These are phyloP conservation scores for Hydropotes inermis DNA, from an alignment of 2,113 vertebrate genomes.

Conservation along the genomic window DNA sequence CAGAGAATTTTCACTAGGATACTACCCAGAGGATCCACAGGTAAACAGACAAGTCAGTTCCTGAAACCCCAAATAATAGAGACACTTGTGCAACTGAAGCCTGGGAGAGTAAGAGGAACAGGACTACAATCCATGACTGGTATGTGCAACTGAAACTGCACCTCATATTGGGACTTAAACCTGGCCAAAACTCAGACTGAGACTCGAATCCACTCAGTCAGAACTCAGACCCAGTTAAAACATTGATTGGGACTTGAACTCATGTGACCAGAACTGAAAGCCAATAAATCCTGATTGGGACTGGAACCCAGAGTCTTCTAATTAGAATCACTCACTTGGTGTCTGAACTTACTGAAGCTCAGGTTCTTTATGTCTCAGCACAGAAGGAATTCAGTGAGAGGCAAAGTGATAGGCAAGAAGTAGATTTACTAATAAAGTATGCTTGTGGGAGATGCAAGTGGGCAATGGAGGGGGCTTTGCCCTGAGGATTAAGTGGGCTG, in stretches of 20 bases:
- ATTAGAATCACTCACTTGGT: neutral
- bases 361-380: neutral
- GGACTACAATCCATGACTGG: neutral
- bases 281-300: neutral
- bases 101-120: neutral
- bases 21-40: neutral
- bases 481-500: neutral
- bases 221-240: neutral
- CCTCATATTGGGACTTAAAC: neutral
- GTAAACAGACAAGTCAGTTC: neutral
- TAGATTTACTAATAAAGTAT: neutral
- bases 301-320: neutral
- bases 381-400: neutral
- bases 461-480: neutral
- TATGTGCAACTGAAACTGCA: neutral
- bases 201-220: neutral
- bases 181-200: neutral
- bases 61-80: neutral
- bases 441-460: neutral
- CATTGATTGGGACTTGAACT: neutral
- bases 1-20: neutral
- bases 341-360: neutral
- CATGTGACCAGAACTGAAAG: neutral
- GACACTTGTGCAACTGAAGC: neutral
- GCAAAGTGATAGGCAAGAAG: neutral